Base-by-base conservation (phyloP, 2,797 vertebrate species). In the Ara ararauna region DNA sequence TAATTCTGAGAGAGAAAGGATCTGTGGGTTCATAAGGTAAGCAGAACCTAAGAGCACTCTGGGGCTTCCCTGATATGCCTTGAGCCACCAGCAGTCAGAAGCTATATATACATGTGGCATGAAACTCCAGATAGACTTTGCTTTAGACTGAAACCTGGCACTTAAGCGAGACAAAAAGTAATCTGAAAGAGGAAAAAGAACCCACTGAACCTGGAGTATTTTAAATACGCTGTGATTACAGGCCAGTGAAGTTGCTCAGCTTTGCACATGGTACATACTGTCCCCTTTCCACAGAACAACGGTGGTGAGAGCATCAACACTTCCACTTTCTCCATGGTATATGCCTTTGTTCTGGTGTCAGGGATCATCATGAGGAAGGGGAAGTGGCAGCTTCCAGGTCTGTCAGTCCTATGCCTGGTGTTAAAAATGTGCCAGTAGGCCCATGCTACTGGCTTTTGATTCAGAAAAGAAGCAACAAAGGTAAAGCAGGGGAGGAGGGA, bases 61-160 rank as follows among this genome's bases (percentile, higher is more conserved):
- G 48, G 54, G 38, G 5, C 23, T 36, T 68, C 66, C 60, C 38
- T 32, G 51, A 2, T 26, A 4, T 1, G 32, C 38, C 34, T 29
- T 14, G 20, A n/a, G 7, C 34, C 29, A 4, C 30, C 9, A 8
- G 27, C 0, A 30, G 36, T 10, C 29, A 7, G 65, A 51, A 27
- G 5, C 32, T 32, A 2, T 30, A 5, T 14, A 1, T 20, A 3
- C 2, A 0, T 2, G 7, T 26, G 5, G 8, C 14, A 2, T 2
- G 11, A 67, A 86, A 24, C 64, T 50, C 26, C 36, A 38, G 14
- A 27, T n/a, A 44, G 70, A 45, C 34, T 66, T 7, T 38, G 45
- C 13, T 81, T 81, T 34, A 38, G 50, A 9, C 42, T 58, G 66
- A 66, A 82, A 58, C 45, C 48, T 20, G 32, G 26, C 1, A 3